Base-by-base conservation (phyloP, 2,888 invertebrate genomes). In the Phortica magna region DNA sequence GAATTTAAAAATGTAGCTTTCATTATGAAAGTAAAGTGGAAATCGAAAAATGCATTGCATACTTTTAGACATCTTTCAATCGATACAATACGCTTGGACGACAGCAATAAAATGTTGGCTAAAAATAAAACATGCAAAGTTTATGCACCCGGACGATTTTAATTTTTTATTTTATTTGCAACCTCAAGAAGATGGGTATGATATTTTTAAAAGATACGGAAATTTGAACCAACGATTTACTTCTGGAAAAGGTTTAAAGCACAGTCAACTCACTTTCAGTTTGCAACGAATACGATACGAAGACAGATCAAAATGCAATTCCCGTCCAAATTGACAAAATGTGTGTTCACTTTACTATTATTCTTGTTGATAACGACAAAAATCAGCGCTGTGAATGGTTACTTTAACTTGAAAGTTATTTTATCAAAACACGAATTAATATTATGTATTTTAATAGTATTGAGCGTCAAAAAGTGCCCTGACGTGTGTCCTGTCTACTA, bases 401-500 rank as follows among this genome's bases (percentile, higher is more conserved):
- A 31, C n/a, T 31, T 31, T 31, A 4, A 31, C 31, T 31, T 31
- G 31, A 31, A 31, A 3, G 2, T 5, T 53, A n/a, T n/a, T n/a
- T 53, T 53, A n/a, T 53, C 7, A 53, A 5, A 6, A 53, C 53
- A 53, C 3, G 1, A 53, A 31, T 4, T 31, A 59, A 22, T 59
- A 9, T 4, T 14, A 2, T 7, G 59, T n/a, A n/a, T 19, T 14
- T 2, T 6, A 19, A 10, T 5, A 19, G 12, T 65, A n/a, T 65
- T 55, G 55, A 86, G 22, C 43, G 31, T 78, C 5, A 82, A 79
- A 3, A 85, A 87, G 76, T 85, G 85, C 39, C 80, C 82, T n/a
- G 85, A 85, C 79, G 84, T 88, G 7, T 85, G 85, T 22, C 85
- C 85, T 6, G 76, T 42, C 7, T 65, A 68, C 5, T 85, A 88